A percentile compares a stretch with the other conserved stretches of the same genome.
Evolutionary conservation across 2,113 vertebrate species (phyloP).

Genomic region (Carettochelys insculpta): DNA sequence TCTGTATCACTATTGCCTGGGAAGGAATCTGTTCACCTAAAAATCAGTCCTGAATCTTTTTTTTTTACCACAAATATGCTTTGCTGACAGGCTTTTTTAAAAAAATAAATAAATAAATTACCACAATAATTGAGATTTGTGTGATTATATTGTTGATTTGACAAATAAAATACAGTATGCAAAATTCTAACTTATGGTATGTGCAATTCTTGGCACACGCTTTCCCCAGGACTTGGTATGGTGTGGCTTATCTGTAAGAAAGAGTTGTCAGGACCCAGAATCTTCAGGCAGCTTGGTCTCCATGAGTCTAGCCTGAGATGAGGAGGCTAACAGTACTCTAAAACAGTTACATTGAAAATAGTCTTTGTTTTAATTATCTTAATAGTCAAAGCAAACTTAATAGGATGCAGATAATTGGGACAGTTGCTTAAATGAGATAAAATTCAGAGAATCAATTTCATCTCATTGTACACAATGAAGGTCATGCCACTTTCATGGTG

Average conservation of each 20-base stretch:
- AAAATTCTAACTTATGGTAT: no score
- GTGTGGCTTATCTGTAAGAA: background rate
- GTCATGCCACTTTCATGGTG: background rate
- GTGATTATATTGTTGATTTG: no score
- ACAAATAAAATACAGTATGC: no score
- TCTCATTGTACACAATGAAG: constrained; percentile 27
- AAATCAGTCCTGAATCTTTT: no score
- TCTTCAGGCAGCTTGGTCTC: background rate
- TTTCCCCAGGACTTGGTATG: background rate
- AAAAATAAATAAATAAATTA: no score
- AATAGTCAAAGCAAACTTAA: constrained; percentile 43
- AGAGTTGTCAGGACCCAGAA: background rate
- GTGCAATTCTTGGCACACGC: background rate
- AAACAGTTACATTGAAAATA: constrained; percentile 29
- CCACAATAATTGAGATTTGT: no score
- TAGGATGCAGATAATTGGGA: constrained; percentile 35
- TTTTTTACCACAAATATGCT: no score
- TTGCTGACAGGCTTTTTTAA: no score
- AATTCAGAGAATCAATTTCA: constrained; percentile 39
- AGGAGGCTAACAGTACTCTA: background rate
- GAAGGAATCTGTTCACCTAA: no score
- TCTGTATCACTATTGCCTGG: no score
- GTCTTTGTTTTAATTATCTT: constrained; percentile 52
- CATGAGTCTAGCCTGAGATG: background rate
- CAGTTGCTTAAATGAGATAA: constrained; percentile 40